These are phyloP conservation scores for Callorhinus ursinus DNA, from an alignment of 2,113 vertebrate genomes.

Conservation along the genomic window DNA sequence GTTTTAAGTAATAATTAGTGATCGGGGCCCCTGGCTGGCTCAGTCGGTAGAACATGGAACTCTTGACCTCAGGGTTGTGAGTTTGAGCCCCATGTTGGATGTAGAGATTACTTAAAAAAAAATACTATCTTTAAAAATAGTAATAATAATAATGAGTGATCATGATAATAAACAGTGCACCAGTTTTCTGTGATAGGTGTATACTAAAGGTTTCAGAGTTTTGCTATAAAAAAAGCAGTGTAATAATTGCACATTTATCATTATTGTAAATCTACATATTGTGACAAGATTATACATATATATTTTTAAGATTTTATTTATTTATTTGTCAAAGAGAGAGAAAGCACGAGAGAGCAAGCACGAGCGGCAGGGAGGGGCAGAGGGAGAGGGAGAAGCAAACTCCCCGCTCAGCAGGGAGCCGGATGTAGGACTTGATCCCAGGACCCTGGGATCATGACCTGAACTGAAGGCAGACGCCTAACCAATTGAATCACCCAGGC, in stretches of 20 bases:
- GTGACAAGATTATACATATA: background rate
- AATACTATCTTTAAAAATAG: background rate
- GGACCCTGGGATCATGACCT: no score
- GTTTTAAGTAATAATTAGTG: conserved; percentile 10
- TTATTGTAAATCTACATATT: background rate
- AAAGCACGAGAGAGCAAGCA: background rate
- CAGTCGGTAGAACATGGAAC: background rate
- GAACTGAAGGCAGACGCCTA: background rate
- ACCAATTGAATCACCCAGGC: background rate
- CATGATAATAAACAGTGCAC: background rate
- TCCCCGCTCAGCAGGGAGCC: no score
- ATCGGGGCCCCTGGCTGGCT: background rate
- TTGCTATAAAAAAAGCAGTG: background rate
- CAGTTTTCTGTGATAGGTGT: background rate
- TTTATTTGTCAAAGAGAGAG: background rate
- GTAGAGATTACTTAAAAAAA: background rate
- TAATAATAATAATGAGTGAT: background rate
- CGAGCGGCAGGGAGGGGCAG: background rate
- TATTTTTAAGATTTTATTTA: background rate
- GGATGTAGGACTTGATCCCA: no score
- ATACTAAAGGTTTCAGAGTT: background rate
- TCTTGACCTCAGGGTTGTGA: background rate
- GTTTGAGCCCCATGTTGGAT: background rate
- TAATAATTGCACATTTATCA: background rate
- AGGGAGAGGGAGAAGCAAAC: background rate